Percentiles rank a stretch among this genome's conserved stretches.
These are phyloP conservation scores for Todiramphus saurophagus DNA, from an alignment of 2,113 vertebrate species.

Conservation along the genomic window DNA sequence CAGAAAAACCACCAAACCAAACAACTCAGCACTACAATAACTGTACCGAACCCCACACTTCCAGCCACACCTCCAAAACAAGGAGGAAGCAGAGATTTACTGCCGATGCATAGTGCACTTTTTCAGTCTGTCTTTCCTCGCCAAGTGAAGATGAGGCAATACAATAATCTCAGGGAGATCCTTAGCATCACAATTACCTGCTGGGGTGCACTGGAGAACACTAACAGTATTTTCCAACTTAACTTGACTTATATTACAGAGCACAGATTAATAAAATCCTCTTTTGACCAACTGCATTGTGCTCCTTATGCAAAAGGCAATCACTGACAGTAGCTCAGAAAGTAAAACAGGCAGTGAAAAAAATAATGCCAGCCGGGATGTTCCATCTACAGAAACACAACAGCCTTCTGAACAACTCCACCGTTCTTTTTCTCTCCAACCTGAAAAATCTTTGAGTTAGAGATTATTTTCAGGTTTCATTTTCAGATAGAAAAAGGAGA, in stretches of 20 bases:
- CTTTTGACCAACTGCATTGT: background rate
- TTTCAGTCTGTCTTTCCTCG: rapidly evolving
- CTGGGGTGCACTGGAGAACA: background rate
- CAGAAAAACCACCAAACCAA: background rate
- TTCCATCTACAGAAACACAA: background rate
- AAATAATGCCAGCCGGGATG: background rate
- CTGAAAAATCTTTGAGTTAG: background rate
- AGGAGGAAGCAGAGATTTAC: background rate
- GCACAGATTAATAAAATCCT: background rate
- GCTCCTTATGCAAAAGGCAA: no score
- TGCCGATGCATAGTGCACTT: no score
- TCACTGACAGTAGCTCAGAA: background rate
- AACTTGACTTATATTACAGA: background rate
- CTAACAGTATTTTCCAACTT: background rate
- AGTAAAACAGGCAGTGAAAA: background rate
- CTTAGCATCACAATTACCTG: background rate
- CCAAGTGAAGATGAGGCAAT: background rate
- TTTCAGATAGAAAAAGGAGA: background rate
- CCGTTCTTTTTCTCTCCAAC: background rate
- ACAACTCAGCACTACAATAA: background rate
- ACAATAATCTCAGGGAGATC: background rate
- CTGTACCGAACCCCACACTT: background rate
- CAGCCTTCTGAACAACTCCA: background rate
- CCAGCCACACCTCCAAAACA: background rate
- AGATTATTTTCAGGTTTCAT: background rate